These are phyloP conservation scores for Alentia gelatinosa DNA, from an alignment of 2,888 invertebrate genomes.

Conservation along the genomic window DNA sequence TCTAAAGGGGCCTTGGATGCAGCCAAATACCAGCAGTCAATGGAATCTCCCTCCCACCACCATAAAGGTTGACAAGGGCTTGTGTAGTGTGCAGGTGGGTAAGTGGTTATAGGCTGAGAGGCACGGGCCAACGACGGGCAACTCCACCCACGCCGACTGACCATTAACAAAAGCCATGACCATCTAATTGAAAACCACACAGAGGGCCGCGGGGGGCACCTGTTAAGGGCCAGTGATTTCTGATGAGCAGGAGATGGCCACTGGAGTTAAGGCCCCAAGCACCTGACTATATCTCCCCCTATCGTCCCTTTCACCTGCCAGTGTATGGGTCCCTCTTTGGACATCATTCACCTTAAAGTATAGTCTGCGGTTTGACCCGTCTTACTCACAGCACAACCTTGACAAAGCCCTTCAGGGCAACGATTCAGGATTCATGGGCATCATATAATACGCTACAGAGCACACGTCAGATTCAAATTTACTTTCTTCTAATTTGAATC, in stretches of 20 bases:
- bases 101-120: not conserved
- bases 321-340: not conserved
- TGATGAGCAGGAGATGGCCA: not conserved
- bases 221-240: not conserved
- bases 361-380: not conserved
- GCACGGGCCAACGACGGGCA: not conserved
- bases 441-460: not conserved
- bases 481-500: not conserved
- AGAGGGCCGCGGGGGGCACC: not conserved
- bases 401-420: not conserved
- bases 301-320: not conserved
- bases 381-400: not conserved
- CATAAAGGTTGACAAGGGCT: too few relatives aligned
- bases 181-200: conserved; percentile 1
- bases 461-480: not conserved
- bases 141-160: not conserved
- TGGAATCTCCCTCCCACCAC: too few relatives aligned
- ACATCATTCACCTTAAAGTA: not conserved
- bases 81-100: not conserved
- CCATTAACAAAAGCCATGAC: not conserved
- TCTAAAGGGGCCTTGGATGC: too few relatives aligned
- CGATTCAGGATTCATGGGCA: not conserved
- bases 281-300: not conserved
- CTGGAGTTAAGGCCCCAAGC: not conserved
- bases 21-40: too few relatives aligned